Conservation (phyloP, 2,888 invertebrate species). For the Charanyca ferruginea region DNA sequence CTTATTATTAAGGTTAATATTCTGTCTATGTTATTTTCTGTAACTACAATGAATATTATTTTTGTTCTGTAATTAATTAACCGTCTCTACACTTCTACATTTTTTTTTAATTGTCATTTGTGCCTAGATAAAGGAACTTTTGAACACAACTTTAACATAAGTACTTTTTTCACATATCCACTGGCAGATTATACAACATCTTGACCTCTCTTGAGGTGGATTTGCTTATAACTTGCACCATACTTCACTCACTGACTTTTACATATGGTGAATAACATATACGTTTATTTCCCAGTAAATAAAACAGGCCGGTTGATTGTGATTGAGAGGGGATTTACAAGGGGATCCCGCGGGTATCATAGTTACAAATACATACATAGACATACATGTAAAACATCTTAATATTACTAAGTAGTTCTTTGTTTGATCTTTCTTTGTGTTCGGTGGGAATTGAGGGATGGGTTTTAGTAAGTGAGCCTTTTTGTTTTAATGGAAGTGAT, state of each 20-base stretch:
- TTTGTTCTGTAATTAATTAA: too few relatives aligned
- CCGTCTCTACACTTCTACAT: too few relatives aligned
- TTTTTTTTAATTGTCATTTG: too few relatives aligned
- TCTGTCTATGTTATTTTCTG: too few relatives aligned
- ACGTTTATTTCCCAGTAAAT: conserved; percentile 67
- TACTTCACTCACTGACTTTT: conserved; percentile 58
- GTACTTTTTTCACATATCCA: too few relatives aligned
- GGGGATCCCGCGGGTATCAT: conserved; percentile 24
- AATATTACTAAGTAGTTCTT: conserved; percentile 46
- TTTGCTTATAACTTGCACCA: conserved; percentile 36
- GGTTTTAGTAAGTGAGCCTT: conserved; percentile 4
- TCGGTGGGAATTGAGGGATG: neutral
- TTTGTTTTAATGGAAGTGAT: conserved; percentile 29
- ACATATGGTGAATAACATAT: conserved; percentile 72
- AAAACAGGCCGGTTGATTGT: conserved; percentile 68
- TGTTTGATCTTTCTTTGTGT: conserved; percentile 37
- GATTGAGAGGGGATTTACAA: conserved; percentile 61
- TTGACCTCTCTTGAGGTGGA: too few relatives aligned
- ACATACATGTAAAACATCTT: conserved; percentile 40
- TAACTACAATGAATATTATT: too few relatives aligned
- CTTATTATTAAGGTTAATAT: too few relatives aligned
- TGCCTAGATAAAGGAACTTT: too few relatives aligned
- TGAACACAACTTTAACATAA: too few relatives aligned
- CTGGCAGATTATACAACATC: too few relatives aligned
- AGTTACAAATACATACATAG: conserved; percentile 24